phyloP scores from a whole-genome alignment of 2,888 invertebrate genomes.

The Orgyia antiqua region DNA sequence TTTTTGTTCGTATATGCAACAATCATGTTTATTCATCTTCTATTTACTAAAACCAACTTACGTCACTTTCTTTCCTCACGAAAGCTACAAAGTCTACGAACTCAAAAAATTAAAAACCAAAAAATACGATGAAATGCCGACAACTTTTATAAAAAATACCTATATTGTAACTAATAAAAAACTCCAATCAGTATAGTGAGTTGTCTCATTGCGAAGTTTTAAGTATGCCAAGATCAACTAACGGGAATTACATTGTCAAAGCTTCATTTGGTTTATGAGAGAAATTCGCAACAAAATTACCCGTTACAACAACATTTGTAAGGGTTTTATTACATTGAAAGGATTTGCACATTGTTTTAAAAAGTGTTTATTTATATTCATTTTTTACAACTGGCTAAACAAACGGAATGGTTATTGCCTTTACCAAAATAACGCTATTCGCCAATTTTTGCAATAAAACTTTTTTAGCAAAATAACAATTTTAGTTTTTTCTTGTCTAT shows the following conservation, averaged over 20 bases:
- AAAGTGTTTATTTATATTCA: conserved; percentile 16
- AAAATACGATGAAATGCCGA: too few relatives aligned
- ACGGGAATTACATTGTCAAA: not conserved
- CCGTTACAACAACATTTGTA: conserved; percentile 15
- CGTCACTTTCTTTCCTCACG: too few relatives aligned
- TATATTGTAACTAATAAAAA: too few relatives aligned
- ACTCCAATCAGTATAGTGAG: too few relatives aligned
- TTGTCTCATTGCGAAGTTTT: too few relatives aligned
- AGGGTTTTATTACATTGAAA: conserved; percentile 14
- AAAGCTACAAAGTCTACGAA: too few relatives aligned
- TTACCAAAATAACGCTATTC: conserved; percentile 32
- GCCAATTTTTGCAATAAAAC: conserved; percentile 42
- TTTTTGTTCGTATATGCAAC: too few relatives aligned
- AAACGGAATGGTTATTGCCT: conserved; percentile 29
- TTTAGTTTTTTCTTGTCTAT: conserved; percentile 50
- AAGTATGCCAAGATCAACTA: too few relatives aligned
- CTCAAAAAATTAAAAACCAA: too few relatives aligned
- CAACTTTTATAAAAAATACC: too few relatives aligned
- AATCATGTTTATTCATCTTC: too few relatives aligned
- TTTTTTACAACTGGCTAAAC: conserved; percentile 13
- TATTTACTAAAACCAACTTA: too few relatives aligned
- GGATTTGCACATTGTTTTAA: conserved; percentile 23
- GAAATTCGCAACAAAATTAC: conserved; percentile 8
- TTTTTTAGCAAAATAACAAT: conserved; percentile 44
- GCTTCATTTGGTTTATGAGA: conserved; percentile 1